phyloP scores from a whole-genome alignment of 2,113 vertebrate genomes.

The Silurus asotus region DNA sequence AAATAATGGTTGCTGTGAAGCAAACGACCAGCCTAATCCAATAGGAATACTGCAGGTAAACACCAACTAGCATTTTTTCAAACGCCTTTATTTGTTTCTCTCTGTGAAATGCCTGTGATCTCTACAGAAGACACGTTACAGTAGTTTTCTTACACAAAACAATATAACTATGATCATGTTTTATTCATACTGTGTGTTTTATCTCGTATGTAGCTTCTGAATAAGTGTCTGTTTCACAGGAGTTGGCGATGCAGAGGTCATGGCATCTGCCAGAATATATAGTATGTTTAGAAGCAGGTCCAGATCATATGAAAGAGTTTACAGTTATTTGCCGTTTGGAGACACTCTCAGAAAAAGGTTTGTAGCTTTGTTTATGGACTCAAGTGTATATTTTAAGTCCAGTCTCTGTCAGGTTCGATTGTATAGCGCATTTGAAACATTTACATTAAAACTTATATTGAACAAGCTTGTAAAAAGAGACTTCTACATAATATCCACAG shows the following conservation, averaged over 20 bases:
- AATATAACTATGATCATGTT: background rate
- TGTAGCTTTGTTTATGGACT: background rate
- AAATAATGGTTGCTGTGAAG: conserved; percentile 60
- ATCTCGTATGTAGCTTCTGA: background rate
- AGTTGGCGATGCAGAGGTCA: conserved; percentile 82
- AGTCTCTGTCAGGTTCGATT: background rate
- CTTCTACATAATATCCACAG: no score
- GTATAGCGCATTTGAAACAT: background rate
- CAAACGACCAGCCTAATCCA: conserved; percentile 63
- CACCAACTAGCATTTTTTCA: background rate
- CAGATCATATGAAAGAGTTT: conserved; percentile 83
- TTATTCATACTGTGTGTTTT: background rate
- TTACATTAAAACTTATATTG: background rate
- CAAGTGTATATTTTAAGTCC: background rate
- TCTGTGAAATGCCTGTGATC: background rate
- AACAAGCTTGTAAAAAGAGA: background rate
- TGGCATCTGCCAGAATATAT: conserved; percentile 87
- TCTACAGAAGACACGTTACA: background rate
- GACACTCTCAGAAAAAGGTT: conserved; percentile 82
- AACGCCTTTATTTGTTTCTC: background rate
- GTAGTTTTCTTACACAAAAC: background rate
- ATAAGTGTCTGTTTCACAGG: conserved; percentile 62
- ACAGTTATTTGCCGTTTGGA: conserved; percentile 83
- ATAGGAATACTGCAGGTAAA: conserved; percentile 73
- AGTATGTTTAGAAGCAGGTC: conserved; percentile 77